These are phyloP conservation scores for Callionymus lyra DNA, from an alignment of 2,113 vertebrate genomes.

Conservation along the genomic window DNA sequence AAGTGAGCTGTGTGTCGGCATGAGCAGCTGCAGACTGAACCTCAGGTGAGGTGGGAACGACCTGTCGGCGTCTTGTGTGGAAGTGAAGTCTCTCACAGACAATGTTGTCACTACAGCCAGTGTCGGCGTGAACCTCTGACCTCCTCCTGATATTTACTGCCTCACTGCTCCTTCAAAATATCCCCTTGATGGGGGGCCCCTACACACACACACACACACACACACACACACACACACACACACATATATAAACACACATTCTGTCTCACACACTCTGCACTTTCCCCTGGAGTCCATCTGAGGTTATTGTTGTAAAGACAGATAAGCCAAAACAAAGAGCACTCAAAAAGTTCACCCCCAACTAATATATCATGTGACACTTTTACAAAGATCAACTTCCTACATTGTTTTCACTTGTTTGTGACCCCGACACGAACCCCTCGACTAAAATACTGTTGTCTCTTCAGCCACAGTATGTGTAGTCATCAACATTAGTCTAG, in stretches of 20 bases:
- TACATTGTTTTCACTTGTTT: conserved; percentile 39
- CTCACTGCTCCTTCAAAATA: conserved; percentile 44
- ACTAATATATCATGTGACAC: conserved; percentile 47
- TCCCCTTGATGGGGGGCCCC: conserved; percentile 14
- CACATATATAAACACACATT: conserved; percentile 6
- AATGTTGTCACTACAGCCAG: no score
- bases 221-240: conserved; percentile 1
- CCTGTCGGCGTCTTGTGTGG: conserved; percentile 18
- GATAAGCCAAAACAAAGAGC: conserved; percentile 59
- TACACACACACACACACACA: conserved; percentile 9
- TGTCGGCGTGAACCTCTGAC: no score
- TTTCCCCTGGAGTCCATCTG: conserved; percentile 27
- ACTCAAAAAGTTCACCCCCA: conserved; percentile 33
- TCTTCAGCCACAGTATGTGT: no score
- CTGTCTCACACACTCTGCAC: conserved; percentile 2
- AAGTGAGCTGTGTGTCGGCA: conserved; percentile 29
- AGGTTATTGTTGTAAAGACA: conserved; percentile 44
- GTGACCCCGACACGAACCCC: conserved; percentile 18
- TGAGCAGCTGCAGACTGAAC: conserved; percentile 46
- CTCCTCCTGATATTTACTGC: conserved; percentile 37
- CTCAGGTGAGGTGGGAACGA: conserved; percentile 32
- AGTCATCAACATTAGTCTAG: no score
- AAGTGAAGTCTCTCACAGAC: no score
- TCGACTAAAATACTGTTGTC: no score
- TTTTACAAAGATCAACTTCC: conserved; percentile 40